Conservation (phyloP, 2,888 invertebrate genomes). For the Drosophila anomalata region DNA sequence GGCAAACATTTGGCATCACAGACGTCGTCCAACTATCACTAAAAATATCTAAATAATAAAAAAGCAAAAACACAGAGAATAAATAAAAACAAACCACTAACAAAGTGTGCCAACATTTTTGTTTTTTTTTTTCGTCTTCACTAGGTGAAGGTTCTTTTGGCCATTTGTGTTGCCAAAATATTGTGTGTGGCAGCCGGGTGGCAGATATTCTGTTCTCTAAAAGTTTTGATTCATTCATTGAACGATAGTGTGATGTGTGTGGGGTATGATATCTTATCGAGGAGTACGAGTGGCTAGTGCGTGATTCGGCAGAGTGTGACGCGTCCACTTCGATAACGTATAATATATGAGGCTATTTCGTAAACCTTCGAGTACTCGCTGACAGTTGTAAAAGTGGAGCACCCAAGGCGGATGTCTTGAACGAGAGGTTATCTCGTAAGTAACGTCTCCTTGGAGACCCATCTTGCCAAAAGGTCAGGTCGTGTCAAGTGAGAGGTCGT, state of each 20-base stretch:
- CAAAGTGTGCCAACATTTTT: conserved; percentile 53
- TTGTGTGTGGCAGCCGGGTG: conserved; percentile 21
- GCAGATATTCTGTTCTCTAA: neutral
- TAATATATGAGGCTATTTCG: conserved; percentile 4
- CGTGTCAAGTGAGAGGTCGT: conserved; percentile 48
- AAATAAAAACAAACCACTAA: conserved; percentile 54
- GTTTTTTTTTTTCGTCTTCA: conserved; percentile 25
- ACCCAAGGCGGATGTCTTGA: conserved; percentile 13
- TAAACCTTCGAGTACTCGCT: neutral
- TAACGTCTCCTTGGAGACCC: neutral
- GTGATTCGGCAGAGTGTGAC: conserved; percentile 39
- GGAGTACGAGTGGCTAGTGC: conserved; percentile 16
- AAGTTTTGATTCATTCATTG: conserved; percentile 53
- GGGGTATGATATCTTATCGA: conserved; percentile 54
- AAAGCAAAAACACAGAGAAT: conserved; percentile 2
- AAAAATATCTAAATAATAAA: conserved; percentile 27
- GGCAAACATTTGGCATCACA: conserved; percentile 40
- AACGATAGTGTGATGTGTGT: conserved; percentile 17
- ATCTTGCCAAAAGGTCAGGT: conserved; percentile 22
- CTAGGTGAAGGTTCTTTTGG: conserved; percentile 68
- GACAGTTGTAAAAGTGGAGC: conserved; percentile 19
- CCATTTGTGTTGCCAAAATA: conserved; percentile 31
- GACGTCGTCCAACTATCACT: conserved; percentile 21
- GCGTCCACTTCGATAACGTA: conserved; percentile 17
- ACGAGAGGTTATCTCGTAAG: conserved; percentile 18